Conservation (phyloP, 2,888 invertebrate genomes). For the Gibbula magus region DNA sequence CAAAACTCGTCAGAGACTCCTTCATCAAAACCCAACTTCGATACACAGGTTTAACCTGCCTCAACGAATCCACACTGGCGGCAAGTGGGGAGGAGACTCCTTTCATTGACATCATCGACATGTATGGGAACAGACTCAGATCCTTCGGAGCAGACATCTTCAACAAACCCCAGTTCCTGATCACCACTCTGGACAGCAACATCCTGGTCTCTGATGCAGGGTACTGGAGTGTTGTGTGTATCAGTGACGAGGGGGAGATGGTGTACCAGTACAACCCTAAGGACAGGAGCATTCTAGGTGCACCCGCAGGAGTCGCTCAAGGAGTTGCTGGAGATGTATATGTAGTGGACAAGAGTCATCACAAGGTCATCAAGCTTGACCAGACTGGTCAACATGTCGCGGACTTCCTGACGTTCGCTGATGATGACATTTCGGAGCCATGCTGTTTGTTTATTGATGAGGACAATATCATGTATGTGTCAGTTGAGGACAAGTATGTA, state of each 20-base stretch:
- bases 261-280: not conserved
- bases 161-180: slow-evolving; percentile 2
- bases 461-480: not conserved
- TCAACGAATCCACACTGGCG: not conserved
- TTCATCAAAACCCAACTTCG: slow-evolving; percentile 6
- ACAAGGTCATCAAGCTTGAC: not conserved
- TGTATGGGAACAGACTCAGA: not conserved
- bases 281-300: not conserved
- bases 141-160: slow-evolving; percentile 5
- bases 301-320: not conserved
- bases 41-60: not conserved
- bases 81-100: not conserved
- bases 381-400: not conserved
- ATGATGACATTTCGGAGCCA: slow-evolving; percentile 13
- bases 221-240: not conserved
- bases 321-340: not conserved
- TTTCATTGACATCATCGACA: not conserved
- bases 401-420: not conserved
- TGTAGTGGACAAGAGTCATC: not conserved
- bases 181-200: not conserved
- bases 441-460: not conserved
- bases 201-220: not conserved
- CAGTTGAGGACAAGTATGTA: not conserved
- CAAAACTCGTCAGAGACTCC: not conserved
- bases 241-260: not conserved